Conservation (phyloP, 2,888 invertebrate species). For the Ichneumoninae sp. region DNA sequence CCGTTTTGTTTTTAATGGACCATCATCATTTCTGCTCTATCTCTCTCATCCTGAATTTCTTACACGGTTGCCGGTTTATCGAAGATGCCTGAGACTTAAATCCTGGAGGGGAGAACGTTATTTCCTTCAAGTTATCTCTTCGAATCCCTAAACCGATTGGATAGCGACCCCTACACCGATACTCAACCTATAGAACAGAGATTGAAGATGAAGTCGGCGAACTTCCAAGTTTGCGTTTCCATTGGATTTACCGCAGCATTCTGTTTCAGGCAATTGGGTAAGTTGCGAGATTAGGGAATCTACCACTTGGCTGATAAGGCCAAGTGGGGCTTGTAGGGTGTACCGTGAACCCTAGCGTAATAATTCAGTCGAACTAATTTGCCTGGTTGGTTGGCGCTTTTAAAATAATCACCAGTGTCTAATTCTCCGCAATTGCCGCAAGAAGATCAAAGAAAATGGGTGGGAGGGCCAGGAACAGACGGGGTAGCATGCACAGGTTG, state of each 20-base stretch:
- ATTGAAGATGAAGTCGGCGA: background rate
- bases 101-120: background rate
- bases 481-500: too few relatives aligned
- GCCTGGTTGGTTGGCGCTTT: background rate
- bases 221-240: background rate
- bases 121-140: background rate
- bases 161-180: background rate
- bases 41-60: background rate
- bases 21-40: background rate
- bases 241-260: background rate
- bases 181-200: background rate
- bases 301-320: background rate
- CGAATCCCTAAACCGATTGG: background rate
- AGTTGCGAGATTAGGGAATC: background rate
- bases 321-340: background rate
- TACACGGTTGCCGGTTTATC: background rate
- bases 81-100: background rate
- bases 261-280: background rate
- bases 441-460: too few relatives aligned
- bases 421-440: background rate
- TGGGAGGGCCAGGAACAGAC: too few relatives aligned
- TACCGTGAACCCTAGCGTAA: background rate
- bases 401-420: background rate
- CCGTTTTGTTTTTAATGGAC: background rate
- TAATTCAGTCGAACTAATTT: conserved; percentile 3